phyloP scores from a whole-genome alignment of 1,140 invertebrate genomes.

The Halictus rubicundus region DNA sequence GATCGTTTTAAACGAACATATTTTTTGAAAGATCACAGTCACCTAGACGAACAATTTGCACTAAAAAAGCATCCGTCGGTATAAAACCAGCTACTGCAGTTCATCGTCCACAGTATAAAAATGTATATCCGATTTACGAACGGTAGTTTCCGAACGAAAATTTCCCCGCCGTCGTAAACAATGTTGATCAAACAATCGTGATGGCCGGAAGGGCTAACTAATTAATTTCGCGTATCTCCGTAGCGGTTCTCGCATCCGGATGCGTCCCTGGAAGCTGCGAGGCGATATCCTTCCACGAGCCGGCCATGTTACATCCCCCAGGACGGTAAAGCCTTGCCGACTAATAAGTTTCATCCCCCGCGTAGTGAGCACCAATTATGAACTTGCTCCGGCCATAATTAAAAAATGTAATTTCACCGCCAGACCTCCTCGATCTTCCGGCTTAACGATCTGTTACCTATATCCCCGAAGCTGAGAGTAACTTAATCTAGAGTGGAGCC shows the following conservation, averaged over 20 bases:
- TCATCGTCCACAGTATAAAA: too few relatives aligned
- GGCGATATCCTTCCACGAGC: slow-evolving; percentile 65
- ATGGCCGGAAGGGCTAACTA: background rate
- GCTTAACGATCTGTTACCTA: slow-evolving; percentile 63
- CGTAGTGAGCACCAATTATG: slow-evolving; percentile 80
- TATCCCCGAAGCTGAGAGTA: slow-evolving; percentile 38
- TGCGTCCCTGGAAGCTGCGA: slow-evolving; percentile 66
- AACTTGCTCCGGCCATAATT: slow-evolving; percentile 77
- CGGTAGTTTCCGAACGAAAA: too few relatives aligned
- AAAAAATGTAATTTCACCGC: slow-evolving; percentile 77
- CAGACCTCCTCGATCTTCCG: slow-evolving; percentile 59
- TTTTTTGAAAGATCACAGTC: too few relatives aligned
- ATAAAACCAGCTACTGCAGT: too few relatives aligned
- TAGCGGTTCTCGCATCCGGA: background rate
- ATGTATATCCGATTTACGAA: too few relatives aligned
- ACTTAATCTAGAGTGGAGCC: slow-evolving; percentile 18
- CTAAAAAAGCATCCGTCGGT: too few relatives aligned
- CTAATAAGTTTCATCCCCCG: slow-evolving; percentile 80
- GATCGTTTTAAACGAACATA: too few relatives aligned
- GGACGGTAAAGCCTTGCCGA: slow-evolving; percentile 70
- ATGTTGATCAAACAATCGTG: background rate
- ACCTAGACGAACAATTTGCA: too few relatives aligned
- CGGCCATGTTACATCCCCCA: slow-evolving; percentile 70
- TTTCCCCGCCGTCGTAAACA: too few relatives aligned
- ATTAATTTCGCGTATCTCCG: slow-evolving; percentile 2